A percentile compares a stretch with the other conserved stretches of the same genome.
Evolutionary conservation across 2,888 invertebrate species (phyloP).

Genomic region (Meloe dianella): DNA sequence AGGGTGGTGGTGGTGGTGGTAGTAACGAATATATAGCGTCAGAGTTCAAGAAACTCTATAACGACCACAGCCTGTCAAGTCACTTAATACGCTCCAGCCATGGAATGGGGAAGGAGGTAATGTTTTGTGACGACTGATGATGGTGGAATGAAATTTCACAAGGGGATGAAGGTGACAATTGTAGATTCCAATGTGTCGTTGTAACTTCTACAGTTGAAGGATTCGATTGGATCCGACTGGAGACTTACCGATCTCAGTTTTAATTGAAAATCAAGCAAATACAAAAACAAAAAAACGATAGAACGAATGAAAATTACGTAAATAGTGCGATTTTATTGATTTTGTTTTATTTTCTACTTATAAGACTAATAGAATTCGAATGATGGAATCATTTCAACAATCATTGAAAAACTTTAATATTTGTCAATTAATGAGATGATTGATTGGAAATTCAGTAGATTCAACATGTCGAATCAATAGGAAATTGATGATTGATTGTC

Average conservation of each 20-base stretch:
- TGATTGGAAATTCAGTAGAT: not conserved
- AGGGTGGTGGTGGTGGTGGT: not conserved
- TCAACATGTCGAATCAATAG: not conserved
- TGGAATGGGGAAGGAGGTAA: not conserved
- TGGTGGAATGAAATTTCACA: not conserved
- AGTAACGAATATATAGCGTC: not conserved
- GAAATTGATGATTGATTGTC: not conserved
- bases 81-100: slow-evolving; percentile 1
- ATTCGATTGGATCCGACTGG: not conserved
- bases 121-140: not conserved
- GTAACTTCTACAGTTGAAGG: not conserved
- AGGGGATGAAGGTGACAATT: not conserved
- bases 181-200: not conserved
- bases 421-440: slow-evolving; percentile 1
- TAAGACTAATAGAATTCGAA: not conserved
- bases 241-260: not conserved
- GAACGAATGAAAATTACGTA: not conserved
- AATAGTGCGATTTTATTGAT: not conserved
- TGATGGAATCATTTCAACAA: not conserved
- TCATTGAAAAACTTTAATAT: not conserved
- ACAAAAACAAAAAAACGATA: not conserved
- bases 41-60: slow-evolving; percentile 5
- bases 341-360: not conserved
- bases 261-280: not conserved
- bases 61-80: not conserved